Conservation (phyloP, 2,797 vertebrate species). For the Myotis findleyi region DNA sequence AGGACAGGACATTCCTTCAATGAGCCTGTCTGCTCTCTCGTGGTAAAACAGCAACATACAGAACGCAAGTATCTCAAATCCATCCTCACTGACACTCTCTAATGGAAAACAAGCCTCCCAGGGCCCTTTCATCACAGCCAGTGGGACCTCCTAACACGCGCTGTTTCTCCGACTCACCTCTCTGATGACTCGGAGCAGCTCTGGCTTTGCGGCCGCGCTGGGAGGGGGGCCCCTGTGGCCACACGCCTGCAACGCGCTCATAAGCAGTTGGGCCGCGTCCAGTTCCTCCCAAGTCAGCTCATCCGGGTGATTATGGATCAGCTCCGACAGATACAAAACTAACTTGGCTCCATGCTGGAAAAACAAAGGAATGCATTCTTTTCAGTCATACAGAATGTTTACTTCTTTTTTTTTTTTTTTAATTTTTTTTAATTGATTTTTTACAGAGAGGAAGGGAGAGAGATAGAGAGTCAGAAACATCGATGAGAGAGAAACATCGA, state of each 20-base stretch:
- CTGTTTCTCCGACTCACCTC: slow-evolving; percentile 89
- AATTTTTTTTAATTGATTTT: too few relatives aligned
- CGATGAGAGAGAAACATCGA: too few relatives aligned
- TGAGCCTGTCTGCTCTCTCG: background rate
- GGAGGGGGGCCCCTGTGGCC: slow-evolving; percentile 95
- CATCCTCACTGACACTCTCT: background rate
- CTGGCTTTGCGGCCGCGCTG: slow-evolving; percentile 91
- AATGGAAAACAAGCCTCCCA: background rate
- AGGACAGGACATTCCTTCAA: background rate
- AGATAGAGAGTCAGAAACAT: too few relatives aligned
- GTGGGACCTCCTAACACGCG: background rate
- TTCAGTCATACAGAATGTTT: slow-evolving; percentile 50
- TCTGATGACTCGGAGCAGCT: slow-evolving; percentile 93
- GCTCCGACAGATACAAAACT: slow-evolving; percentile 94
- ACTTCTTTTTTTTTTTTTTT: background rate
- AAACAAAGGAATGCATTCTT: slow-evolving; percentile 57
- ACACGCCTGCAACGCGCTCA: slow-evolving; percentile 93
- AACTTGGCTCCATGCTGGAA: slow-evolving; percentile 96
- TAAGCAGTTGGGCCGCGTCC: slow-evolving; percentile 89
- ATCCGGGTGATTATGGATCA: slow-evolving; percentile 94
- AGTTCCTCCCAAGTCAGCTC: slow-evolving; percentile 93
- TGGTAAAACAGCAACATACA: background rate
- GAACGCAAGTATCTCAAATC: background rate
- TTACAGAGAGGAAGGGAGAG: too few relatives aligned
- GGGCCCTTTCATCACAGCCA: background rate